Conservation (phyloP, 2,888 invertebrate genomes). For the Polydrusus cervinus region DNA sequence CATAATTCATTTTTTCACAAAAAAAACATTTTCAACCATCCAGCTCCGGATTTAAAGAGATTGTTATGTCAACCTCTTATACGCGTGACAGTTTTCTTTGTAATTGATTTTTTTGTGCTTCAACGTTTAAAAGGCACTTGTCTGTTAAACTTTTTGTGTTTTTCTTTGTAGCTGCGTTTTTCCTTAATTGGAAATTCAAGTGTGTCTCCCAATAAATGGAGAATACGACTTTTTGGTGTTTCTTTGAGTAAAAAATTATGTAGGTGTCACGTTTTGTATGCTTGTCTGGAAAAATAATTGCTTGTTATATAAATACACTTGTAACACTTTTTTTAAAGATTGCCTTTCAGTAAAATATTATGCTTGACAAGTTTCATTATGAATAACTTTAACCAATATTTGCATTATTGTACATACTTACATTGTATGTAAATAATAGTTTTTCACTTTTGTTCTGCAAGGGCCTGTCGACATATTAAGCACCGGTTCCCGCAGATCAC, state of each 20-base stretch:
- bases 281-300: constrained; percentile 21
- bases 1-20: too few species aligned
- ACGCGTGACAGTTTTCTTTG: constrained; percentile 47
- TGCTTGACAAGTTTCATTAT: too few species aligned
- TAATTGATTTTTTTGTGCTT: constrained; percentile 47
- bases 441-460: too few species aligned
- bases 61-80: constrained; percentile 45
- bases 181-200: constrained; percentile 52
- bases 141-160: constrained; percentile 40
- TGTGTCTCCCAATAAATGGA: constrained; percentile 41
- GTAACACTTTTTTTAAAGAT: background rate
- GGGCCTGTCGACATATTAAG: too few species aligned
- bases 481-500: too few species aligned
- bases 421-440: too few species aligned
- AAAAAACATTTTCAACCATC: background rate
- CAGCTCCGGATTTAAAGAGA: constrained; percentile 28
- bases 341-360: too few species aligned
- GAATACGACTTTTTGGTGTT: constrained; percentile 32
- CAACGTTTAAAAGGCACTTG: constrained; percentile 39
- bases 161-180: constrained; percentile 39
- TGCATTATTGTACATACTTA: too few species aligned
- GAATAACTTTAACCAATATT: too few species aligned
- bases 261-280: constrained; percentile 28
- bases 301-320: background rate
- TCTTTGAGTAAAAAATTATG: constrained; percentile 33